Evolutionary conservation across 2,113 vertebrate genomes (phyloP).

Genomic region (Vireo altiloquus): DNA sequence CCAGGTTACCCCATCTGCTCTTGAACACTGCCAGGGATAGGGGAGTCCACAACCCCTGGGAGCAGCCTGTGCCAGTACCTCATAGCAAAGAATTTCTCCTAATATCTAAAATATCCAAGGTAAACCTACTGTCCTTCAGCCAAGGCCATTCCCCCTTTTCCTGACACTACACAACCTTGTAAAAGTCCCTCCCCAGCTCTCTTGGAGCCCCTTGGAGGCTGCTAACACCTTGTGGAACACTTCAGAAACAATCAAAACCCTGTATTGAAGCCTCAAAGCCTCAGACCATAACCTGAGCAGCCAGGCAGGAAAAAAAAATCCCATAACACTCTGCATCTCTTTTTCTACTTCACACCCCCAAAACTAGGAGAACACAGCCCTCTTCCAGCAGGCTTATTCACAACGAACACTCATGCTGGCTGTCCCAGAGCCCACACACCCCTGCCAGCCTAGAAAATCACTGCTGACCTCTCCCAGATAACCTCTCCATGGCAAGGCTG

Average conservation of each 20-base stretch:
- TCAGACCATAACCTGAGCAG: too few relatives aligned
- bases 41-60: background rate
- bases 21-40: background rate
- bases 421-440: rapidly evolving
- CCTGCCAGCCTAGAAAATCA: rapidly evolving
- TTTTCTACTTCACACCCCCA: background rate
- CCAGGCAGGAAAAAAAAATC: background rate
- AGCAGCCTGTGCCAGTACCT: background rate
- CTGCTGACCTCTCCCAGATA: background rate
- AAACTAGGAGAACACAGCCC: rapidly evolving
- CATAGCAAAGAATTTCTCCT: background rate
- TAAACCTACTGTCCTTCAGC: background rate
- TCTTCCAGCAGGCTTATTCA: background rate
- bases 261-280: background rate
- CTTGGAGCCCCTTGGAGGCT: background rate
- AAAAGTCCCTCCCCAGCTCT: background rate
- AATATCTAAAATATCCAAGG: background rate
- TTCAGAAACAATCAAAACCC: background rate
- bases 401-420: rapidly evolving
- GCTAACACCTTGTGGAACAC: background rate
- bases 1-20: background rate
- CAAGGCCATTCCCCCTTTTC: background rate
- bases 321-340: background rate
- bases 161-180: background rate
- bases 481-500: background rate